These are phyloP conservation scores for Calephelis nemesis DNA, from an alignment of 1,140 invertebrate species.

Conservation along the genomic window DNA sequence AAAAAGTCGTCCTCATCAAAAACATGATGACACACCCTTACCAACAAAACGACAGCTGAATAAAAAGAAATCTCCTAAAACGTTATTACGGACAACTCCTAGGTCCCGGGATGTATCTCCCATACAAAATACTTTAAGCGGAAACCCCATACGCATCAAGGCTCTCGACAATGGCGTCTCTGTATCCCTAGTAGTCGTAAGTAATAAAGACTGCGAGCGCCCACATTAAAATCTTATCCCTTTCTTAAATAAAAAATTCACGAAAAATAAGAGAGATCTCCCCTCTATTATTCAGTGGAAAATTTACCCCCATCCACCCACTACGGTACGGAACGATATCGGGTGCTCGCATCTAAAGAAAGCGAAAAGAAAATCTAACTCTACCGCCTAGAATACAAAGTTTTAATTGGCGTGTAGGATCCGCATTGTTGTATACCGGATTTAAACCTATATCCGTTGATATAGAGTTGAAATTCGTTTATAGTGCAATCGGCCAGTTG, in stretches of 20 bases:
- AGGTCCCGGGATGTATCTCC: conserved; percentile 38
- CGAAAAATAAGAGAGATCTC: conserved; percentile 76
- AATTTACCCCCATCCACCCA: conserved; percentile 46
- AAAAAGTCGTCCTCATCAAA: conserved; percentile 25
- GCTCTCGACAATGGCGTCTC: conserved; percentile 70
- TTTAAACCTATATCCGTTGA: conserved; percentile 39
- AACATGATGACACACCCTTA: conserved; percentile 38
- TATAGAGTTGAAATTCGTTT: conserved; percentile 53
- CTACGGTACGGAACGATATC: conserved; percentile 38
- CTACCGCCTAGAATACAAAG: conserved; percentile 56
- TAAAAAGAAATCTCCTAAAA: conserved; percentile 62
- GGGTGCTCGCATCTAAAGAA: conserved; percentile 41
- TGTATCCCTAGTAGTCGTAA: conserved; percentile 66
- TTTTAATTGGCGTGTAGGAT: conserved; percentile 52
- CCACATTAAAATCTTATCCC: conserved; percentile 79
- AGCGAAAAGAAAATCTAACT: conserved; percentile 68
- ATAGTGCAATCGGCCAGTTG: conserved; percentile 29
- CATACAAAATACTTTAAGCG: conserved; percentile 75
- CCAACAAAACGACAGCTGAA: conserved; percentile 46
- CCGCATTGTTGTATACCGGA: conserved; percentile 26
- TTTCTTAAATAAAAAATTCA: conserved; percentile 80
- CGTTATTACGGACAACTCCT: conserved; percentile 24
- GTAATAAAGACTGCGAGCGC: conserved; percentile 70
- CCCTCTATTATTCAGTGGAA: conserved; percentile 65
- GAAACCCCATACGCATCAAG: conserved; percentile 74